Evolutionary conservation across 2,113 vertebrate genomes (phyloP), one percentile per base, ranked within the genome.

Genomic region (Xenopus borealis): DNA sequence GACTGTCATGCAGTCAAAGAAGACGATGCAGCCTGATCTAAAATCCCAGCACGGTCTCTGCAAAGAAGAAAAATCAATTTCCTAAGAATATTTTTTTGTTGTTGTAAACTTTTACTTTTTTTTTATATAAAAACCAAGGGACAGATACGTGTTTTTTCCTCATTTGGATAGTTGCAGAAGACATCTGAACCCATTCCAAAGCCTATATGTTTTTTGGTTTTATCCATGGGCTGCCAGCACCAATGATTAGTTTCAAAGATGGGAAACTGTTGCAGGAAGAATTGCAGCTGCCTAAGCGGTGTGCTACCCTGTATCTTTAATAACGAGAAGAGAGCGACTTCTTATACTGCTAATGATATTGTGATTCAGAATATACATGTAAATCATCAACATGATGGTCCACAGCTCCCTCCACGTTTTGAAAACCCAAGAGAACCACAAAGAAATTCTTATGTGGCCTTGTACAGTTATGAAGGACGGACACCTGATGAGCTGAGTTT

Each of bases 401-500:
- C 33, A 40, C 33, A 40, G 8, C 6, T 40, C 33, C 33, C 33
- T 2, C 33, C 33, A 40, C 33, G 33, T 40, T 40, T 40, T 50
- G 17, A 17, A 17, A 55, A n/a, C 16, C 14, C 2, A 3, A 9
- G 17, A 23, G 58, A 40, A 40, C 46, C 23, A 33, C 23, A 20
- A 67, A 27, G 4, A 12, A 23, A 62, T 1, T 2, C 16, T 14
- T 77, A 77, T 78, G 81, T 96, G 44, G 97, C 96, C 11, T 86
- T 94, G n/a, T 99, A 91, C 0, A 88, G 95, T 61, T 99, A 98
- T 0, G 78, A 92, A 0, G 94, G 94, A 18, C 92, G 96, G 10
- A 98, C 96, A 0, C 86, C 83, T 1, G 87, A 98, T 6, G 97
- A 99, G 78, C 83, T 99, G 81, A 97, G 91, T 78, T 95, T 98